phyloP scores from a whole-genome alignment of 2,113 vertebrate genomes.

The Cheirogaleus medius region DNA sequence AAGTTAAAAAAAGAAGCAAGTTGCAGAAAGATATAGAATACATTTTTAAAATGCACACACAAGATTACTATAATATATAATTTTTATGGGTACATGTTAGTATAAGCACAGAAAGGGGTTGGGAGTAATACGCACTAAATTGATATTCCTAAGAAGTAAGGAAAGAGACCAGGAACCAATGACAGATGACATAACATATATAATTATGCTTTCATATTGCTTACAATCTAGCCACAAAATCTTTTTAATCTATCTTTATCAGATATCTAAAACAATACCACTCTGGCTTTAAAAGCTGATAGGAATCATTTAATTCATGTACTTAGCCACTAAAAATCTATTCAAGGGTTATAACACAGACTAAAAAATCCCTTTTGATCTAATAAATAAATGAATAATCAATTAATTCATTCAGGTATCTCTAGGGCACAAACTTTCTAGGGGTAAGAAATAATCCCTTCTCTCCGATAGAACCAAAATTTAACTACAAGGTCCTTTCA shows the following conservation, averaged over 20 bases:
- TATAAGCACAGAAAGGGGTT: not conserved
- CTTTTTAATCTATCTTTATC: not conserved
- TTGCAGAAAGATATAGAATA: not conserved
- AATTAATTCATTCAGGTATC: not conserved
- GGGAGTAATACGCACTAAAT: not conserved
- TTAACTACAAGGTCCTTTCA: not conserved
- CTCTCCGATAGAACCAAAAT: not conserved
- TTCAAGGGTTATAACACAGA: not conserved
- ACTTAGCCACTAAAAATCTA: slow-evolving; percentile 1
- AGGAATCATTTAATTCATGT: not conserved
- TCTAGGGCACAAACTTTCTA: not conserved
- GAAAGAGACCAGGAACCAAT: not conserved
- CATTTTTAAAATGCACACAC: not conserved
- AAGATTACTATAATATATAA: not conserved
- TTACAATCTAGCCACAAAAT: not conserved
- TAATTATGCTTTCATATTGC: not conserved
- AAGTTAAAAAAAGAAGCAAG: not conserved
- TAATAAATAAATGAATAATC: not conserved
- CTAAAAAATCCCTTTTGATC: not conserved
- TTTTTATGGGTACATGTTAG: not conserved
- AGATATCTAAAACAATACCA: not conserved
- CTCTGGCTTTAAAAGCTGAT: not conserved
- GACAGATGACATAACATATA: not conserved
- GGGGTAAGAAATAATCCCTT: not conserved
- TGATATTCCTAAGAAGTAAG: not conserved